Base-by-base conservation (phyloP, 2,888 invertebrate species). In the Diarsia rubi region DNA sequence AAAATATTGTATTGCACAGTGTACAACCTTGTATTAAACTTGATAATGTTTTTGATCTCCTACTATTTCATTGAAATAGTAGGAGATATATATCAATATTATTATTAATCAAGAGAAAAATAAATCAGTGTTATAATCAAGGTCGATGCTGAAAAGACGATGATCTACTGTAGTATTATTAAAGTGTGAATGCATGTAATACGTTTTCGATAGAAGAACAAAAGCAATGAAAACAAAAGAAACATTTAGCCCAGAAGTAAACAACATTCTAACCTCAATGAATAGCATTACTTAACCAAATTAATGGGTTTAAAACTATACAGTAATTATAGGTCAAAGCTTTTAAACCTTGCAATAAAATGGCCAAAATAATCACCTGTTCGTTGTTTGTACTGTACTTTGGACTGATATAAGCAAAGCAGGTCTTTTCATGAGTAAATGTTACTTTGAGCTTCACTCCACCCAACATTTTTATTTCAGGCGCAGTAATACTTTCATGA, bases 371-470 rank as follows among this genome's bases (percentile, higher is more conserved):
- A 75, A 79, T 89, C 90, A 95, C 96, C 92, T 95, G 94, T 86
- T 94, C 94, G 88, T 93, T 94, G 77, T 93, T 95, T 66, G 94
- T 91, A 79, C 93, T 94, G 91, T 96, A 95, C 91, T 95, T 95
- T 89, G 94, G 90, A 93, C 92, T 96, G 86, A 96, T 92, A 87
- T 95, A 96, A 2, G 94, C 95, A 86, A 96, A 96, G 87, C 96
- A 96, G 86, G 94, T 93, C 87, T 93, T 94, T 90, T 96, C 96
- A 79, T 94, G 94, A 42, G 93, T 93, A 86, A 90, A 93, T 44
- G 88, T 82, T 42, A 96, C 92, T 92, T 93, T 95, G n/a, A 96
- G 88, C 79, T 91, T 92, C 24, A 94, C 89, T 74, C 95, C 96
- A 31, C 95, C 95, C 81, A 96, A 90, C 96, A 96, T 96, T 86